phyloP scores from a whole-genome alignment of 2,113 vertebrate genomes.

The Pseudopipra pipra region DNA sequence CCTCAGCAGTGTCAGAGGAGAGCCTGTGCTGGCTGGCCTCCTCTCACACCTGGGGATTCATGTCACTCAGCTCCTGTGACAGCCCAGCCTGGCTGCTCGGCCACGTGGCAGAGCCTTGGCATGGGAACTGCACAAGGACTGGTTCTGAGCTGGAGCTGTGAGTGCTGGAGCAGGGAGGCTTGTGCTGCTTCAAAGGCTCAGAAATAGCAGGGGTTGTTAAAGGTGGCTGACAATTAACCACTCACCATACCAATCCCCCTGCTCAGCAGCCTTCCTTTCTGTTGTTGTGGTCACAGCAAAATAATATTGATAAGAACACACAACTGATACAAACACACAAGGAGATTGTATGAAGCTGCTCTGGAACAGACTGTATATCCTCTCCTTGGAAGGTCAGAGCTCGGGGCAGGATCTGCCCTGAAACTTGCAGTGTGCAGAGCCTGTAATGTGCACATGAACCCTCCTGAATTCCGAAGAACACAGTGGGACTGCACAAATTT shows the following conservation, averaged over 20 bases:
- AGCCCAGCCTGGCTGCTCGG: neutral
- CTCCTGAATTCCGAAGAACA: neutral
- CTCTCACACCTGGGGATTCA: neutral
- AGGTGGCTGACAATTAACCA: neutral
- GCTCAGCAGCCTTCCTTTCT: neutral
- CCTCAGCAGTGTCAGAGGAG: neutral
- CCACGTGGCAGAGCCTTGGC: slow-evolving; percentile 4
- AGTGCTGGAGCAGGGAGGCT: neutral
- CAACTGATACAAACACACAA: neutral
- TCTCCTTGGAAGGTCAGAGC: neutral
- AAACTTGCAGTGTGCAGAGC: neutral
- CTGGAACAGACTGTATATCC: neutral
- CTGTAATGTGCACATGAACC: neutral
- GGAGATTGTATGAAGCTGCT: neutral
- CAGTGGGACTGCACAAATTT: neutral
- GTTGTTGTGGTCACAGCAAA: neutral
- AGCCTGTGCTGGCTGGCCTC: neutral
- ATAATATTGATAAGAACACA: neutral
- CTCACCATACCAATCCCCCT: neutral
- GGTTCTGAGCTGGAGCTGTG: neutral
- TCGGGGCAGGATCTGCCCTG: neutral
- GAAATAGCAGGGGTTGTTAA: neutral
- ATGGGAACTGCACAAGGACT: neutral
- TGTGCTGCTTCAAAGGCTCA: neutral
- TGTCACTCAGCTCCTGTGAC: slow-evolving; percentile 28